Conservation (phyloP, 2,888 invertebrate genomes). For the Thalpophila matura region DNA sequence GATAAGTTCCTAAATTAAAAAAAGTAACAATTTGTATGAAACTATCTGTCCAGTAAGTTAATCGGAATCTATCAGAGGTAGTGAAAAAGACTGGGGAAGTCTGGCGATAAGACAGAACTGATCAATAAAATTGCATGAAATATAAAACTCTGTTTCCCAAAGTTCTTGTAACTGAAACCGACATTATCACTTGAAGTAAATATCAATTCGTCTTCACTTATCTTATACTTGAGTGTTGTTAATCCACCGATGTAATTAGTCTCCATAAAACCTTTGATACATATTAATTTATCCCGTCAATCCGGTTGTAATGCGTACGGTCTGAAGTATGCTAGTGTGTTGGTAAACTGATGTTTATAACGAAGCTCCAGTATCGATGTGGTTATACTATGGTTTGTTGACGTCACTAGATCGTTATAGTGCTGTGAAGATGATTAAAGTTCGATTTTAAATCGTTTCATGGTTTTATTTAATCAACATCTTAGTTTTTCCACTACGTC, state of each 20-base stretch:
- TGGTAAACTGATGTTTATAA: slow-evolving; percentile 27
- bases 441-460: neutral
- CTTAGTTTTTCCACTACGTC: neutral
- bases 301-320: slow-evolving; percentile 54
- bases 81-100: no score
- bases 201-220: slow-evolving; percentile 56
- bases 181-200: slow-evolving; percentile 33
- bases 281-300: slow-evolving; percentile 73
- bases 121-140: neutral
- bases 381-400: slow-evolving; percentile 49
- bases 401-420: slow-evolving; percentile 30
- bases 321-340: slow-evolving; percentile 43
- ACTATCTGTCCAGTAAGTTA: no score
- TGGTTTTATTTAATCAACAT: no score
- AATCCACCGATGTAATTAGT: slow-evolving; percentile 78
- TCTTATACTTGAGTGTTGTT: slow-evolving; percentile 60
- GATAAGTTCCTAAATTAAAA: no score
- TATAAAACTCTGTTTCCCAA: neutral
- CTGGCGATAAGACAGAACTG: no score
- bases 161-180: slow-evolving; percentile 18
- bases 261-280: slow-evolving; percentile 76
- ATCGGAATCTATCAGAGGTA: no score
- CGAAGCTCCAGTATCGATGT: slow-evolving; percentile 35
- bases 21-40: no score
- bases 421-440: slow-evolving; percentile 12